Percentiles rank a stretch among this genome's conserved stretches.
These are phyloP conservation scores for Aegotheles bennettii DNA, from an alignment of 2,113 vertebrate species.

Conservation along the genomic window DNA sequence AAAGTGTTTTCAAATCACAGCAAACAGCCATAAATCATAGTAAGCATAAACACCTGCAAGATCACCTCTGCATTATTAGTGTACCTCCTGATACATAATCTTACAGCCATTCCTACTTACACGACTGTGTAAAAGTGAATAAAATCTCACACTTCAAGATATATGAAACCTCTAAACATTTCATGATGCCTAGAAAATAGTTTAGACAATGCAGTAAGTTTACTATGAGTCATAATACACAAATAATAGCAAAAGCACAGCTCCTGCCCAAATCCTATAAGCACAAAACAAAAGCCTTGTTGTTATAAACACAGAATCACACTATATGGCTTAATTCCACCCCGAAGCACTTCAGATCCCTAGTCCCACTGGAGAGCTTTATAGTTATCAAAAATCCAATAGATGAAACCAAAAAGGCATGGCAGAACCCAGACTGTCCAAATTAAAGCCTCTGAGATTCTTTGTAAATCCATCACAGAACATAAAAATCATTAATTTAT, in stretches of 20 bases:
- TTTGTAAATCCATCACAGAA: constrained; percentile 3
- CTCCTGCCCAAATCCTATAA: constrained; percentile 1
- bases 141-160: background rate
- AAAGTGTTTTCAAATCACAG: background rate
- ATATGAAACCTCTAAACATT: background rate
- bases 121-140: background rate
- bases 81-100: background rate
- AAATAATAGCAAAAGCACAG: background rate
- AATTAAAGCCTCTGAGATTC: constrained; percentile 4
- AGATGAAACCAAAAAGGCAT: background rate
- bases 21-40: background rate
- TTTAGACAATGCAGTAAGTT: background rate
- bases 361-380: background rate
- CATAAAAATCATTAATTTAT: constrained; percentile 5
- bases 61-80: background rate
- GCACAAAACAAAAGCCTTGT: background rate
- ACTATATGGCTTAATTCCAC: background rate
- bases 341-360: background rate
- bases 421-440: background rate
- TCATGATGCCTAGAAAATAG: background rate
- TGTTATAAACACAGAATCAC: background rate
- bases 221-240: background rate
- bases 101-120: background rate
- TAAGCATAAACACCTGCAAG: background rate
- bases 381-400: constrained; percentile 11